Base-by-base conservation (phyloP, 2,113 vertebrate genomes). In the Corvus cornix region DNA sequence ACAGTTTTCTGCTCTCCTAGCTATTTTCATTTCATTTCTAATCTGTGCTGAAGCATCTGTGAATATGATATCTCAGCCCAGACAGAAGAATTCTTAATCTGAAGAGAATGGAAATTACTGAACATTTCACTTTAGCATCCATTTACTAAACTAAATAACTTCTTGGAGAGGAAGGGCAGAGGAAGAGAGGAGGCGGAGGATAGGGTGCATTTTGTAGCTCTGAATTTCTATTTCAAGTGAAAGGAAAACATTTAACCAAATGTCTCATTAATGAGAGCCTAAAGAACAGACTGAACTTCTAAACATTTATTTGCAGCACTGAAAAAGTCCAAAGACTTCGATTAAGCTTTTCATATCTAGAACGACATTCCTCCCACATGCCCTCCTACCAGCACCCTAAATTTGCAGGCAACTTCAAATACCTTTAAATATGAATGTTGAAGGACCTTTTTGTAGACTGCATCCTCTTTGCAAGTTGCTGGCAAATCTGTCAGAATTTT, bases 301-400 rank as follows among this genome's bases (percentile, higher is more conserved):
- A 84, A 96, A 49, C 1, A 72, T 63, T 78, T 43, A 44, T 62
- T 82, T 7, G 2, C 63, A 82, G 44, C 46, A 89, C 33, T 33
- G 64, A 76, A 35, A 63, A 31, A 82, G 53, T 94, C 84, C 89
- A 94, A 93, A 91, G 75, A 64, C 6, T 94, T 79, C 0, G 3
- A 91, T 87, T 89, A 82, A 85, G 74, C 31, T 93, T 95, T 90
- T 89, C 56, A 68, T 93, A 85, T 73, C 39, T 43, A 77, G 75
- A 96, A 92, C 17, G 44, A 90, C 52, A 75, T 89, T 91, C 59
- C 48, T 96, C 88, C 86, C 67, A 92, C 85, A 9, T 31, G 27
- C 43, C 87, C 83, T 92, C 87, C 94, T 80, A 91, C 95, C 58
- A 92, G 67, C 62, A 90, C 33, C 92, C 85, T 94, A 93, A 93